A percentile compares a stretch with the other conserved stretches of the same genome.
phyloP scores from a whole-genome alignment of 1,140 invertebrate species.

The Drosophila paulistorum region DNA sequence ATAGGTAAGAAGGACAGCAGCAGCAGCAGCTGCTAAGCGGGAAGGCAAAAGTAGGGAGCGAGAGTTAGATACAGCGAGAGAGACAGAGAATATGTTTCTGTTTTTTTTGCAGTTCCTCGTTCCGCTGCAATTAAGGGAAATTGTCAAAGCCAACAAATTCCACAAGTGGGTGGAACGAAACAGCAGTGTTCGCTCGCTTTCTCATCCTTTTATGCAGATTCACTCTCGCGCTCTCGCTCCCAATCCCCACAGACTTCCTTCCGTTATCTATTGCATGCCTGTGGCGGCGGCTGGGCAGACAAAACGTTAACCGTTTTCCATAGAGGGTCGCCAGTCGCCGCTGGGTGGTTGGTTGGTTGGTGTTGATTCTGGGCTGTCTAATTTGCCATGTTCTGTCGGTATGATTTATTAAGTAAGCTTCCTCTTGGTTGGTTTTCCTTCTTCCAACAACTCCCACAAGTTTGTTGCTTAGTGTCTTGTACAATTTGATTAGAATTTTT shows the following conservation, averaged over 20 bases:
- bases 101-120: slow-evolving; percentile 14
- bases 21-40: background rate
- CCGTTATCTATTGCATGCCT: slow-evolving; percentile 5
- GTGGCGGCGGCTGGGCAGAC: slow-evolving; percentile 26
- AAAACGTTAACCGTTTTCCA: slow-evolving; percentile 69
- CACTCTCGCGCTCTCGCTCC: background rate
- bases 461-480: slow-evolving; percentile 5
- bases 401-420: slow-evolving; percentile 76
- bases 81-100: slow-evolving; percentile 23
- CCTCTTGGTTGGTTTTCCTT: slow-evolving; percentile 47
- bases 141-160: slow-evolving; percentile 72
- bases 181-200: slow-evolving; percentile 13
- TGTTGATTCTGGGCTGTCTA: slow-evolving; percentile 45
- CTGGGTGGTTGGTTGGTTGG: background rate
- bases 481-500: slow-evolving; percentile 69
- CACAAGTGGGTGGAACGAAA: slow-evolving; percentile 65
- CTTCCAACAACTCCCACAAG: slow-evolving; percentile 4
- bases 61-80: background rate
- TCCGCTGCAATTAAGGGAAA: slow-evolving; percentile 75
- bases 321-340: slow-evolving; percentile 2
- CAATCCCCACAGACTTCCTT: slow-evolving; percentile 19
- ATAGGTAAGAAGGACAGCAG: background rate
- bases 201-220: background rate
- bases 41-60: background rate
- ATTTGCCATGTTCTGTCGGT: slow-evolving; percentile 43